phyloP scores from a whole-genome alignment of 2,113 vertebrate species.

The Pelecanus crispus region DNA sequence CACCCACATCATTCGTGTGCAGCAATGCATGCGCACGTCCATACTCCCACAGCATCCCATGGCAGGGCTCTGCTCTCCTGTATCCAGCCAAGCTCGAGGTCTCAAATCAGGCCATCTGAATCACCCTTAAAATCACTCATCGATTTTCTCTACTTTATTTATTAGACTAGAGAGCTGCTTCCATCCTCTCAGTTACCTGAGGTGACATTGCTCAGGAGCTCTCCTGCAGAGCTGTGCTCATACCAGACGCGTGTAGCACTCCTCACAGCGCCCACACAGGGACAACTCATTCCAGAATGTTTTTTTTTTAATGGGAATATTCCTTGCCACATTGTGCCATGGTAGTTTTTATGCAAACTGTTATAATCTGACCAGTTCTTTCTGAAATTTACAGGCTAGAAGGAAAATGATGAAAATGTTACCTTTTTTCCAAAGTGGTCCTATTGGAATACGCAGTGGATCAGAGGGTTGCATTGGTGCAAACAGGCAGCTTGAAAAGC shows the following conservation, averaged over 20 bases:
- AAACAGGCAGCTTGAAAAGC: background rate
- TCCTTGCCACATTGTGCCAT: background rate
- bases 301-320: background rate
- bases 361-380: background rate
- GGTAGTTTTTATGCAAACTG: background rate
- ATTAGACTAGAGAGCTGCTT: background rate
- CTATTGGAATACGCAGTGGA: conserved; percentile 6
- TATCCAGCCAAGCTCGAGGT: background rate
- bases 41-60: background rate
- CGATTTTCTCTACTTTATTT: background rate
- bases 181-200: background rate
- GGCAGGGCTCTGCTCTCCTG: background rate
- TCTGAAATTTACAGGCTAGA: conserved; percentile 37
- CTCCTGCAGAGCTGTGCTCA: background rate
- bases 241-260: fast-evolving
- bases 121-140: background rate
- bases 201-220: background rate
- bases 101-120: background rate
- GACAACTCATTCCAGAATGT: background rate
- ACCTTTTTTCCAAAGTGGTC: conserved; percentile 45
- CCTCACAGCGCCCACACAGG: background rate
- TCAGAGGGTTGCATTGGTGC: background rate
- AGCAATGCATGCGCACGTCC: background rate
- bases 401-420: conserved; percentile 60
- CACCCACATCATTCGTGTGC: background rate